Percentiles rank a stretch among this genome's conserved stretches.
Conservation (phyloP, 1,140 invertebrate genomes). For the Micrasema minimum region DNA sequence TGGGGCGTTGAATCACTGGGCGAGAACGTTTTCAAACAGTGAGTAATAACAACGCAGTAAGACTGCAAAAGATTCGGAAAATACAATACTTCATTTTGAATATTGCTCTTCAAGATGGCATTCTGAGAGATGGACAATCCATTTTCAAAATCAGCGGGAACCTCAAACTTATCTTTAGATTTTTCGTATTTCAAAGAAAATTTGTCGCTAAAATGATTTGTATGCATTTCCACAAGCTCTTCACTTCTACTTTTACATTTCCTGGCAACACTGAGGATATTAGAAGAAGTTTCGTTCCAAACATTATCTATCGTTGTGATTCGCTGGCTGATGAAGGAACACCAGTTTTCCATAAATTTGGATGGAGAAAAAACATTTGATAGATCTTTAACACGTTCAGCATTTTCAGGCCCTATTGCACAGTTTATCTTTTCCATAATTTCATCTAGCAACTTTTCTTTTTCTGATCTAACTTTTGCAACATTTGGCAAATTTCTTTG, state of each 20-base stretch:
- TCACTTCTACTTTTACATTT: constrained; percentile 42
- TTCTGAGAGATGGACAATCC: constrained; percentile 17
- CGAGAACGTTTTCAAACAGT: constrained; percentile 20
- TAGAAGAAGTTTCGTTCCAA: constrained; percentile 27
- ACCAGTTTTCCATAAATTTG: constrained; percentile 37
- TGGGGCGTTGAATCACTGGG: constrained; percentile 1
- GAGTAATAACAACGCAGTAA: constrained; percentile 31
- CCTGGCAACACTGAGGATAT: not conserved
- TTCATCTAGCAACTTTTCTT: constrained; percentile 21
- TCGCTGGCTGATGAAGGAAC: constrained; percentile 26
- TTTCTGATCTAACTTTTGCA: constrained; percentile 11
- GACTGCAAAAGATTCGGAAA: constrained; percentile 47
- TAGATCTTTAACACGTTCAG: constrained; percentile 28
- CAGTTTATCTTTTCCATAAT: constrained; percentile 2
- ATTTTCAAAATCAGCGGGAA: constrained; percentile 29
- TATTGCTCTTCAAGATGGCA: constrained; percentile 28
- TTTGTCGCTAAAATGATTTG: constrained; percentile 33
- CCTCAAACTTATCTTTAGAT: constrained; percentile 23
- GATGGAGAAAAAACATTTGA: constrained; percentile 28
- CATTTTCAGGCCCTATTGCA: not conserved
- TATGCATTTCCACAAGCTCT: constrained; percentile 35
- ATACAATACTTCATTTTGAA: constrained; percentile 42
- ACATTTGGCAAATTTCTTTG: constrained; percentile 25
- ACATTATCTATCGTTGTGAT: constrained; percentile 19
- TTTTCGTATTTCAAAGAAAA: constrained; percentile 39